A percentile compares a stretch with the other conserved stretches of the same genome.
phyloP scores from a whole-genome alignment of 2,888 invertebrate genomes.

The Melanchra persicariae region DNA sequence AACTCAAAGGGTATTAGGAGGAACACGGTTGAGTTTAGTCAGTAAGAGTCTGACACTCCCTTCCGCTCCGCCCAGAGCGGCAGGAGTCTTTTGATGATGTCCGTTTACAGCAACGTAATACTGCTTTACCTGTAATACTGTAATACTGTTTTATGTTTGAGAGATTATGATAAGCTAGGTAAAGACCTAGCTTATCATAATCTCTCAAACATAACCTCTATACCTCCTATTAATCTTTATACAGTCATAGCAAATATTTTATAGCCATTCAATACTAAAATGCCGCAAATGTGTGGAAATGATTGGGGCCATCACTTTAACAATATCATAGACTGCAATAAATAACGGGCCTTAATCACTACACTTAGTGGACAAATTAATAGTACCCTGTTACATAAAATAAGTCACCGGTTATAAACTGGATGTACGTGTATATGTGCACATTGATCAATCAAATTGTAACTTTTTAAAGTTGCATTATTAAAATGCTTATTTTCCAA shows the following conservation, averaged over 20 bases:
- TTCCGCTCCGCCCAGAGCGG: too few relatives aligned
- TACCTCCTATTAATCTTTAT: conserved; percentile 6
- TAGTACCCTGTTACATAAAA: conserved; percentile 10
- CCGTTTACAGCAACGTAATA: background rate
- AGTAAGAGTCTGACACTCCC: too few relatives aligned
- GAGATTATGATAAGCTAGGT: too few relatives aligned
- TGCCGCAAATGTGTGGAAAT: conserved; percentile 31
- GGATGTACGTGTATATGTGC: background rate
- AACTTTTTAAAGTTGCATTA: background rate
- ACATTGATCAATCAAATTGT: background rate
- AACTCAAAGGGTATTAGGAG: too few relatives aligned
- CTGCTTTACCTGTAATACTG: too few relatives aligned
- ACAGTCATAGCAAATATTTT: conserved; percentile 21
- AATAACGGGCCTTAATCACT: conserved; percentile 11
- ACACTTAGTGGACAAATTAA: conserved; percentile 35
- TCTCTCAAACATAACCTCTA: too few relatives aligned
- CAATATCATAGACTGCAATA: conserved; percentile 18
- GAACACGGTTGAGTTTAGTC: too few relatives aligned
- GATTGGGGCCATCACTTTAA: conserved; percentile 31
- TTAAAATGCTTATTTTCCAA: background rate
- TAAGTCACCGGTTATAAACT: conserved; percentile 10
- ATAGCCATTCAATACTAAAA: conserved; percentile 16
- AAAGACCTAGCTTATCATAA: background rate
- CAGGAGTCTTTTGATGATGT: too few relatives aligned
- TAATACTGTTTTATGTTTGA: too few relatives aligned